These are phyloP conservation scores for Barnardius zonarius DNA, from an alignment of 2,113 vertebrate species.

Conservation along the genomic window DNA sequence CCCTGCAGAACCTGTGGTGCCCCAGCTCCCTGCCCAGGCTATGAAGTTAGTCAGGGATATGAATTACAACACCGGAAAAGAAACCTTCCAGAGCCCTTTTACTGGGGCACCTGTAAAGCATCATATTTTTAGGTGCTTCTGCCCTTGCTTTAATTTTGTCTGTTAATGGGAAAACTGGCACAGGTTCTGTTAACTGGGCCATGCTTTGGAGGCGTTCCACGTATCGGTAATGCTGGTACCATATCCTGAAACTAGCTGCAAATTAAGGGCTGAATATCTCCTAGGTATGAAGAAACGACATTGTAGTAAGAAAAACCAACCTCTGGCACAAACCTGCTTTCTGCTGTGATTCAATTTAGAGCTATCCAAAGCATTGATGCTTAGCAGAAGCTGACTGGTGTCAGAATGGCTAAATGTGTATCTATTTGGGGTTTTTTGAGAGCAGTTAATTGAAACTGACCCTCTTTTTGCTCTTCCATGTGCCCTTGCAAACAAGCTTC, in stretches of 20 bases:
- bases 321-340: not conserved
- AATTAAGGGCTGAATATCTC: not conserved
- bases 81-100: not conserved
- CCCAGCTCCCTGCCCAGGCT: not conserved
- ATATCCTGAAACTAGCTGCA: not conserved
- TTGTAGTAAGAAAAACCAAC: rapidly evolving
- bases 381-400: not conserved
- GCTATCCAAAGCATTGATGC: not conserved
- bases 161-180: not conserved
- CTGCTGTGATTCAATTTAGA: not conserved
- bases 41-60: not conserved
- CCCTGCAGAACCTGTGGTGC: rapidly evolving
- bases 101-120: not conserved
- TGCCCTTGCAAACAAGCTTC: not conserved
- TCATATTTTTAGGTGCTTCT: conserved; percentile 36
- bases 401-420: not conserved
- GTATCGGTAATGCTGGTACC: not conserved
- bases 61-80: not conserved
- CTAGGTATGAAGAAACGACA: not conserved
- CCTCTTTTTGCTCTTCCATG: not conserved
- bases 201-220: not conserved
- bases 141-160: not conserved
- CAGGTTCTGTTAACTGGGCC: not conserved
- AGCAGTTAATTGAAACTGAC: not conserved
- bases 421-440: not conserved